phyloP scores from a whole-genome alignment of 2,797 vertebrate genomes.

The Cichlasoma orientale region DNA sequence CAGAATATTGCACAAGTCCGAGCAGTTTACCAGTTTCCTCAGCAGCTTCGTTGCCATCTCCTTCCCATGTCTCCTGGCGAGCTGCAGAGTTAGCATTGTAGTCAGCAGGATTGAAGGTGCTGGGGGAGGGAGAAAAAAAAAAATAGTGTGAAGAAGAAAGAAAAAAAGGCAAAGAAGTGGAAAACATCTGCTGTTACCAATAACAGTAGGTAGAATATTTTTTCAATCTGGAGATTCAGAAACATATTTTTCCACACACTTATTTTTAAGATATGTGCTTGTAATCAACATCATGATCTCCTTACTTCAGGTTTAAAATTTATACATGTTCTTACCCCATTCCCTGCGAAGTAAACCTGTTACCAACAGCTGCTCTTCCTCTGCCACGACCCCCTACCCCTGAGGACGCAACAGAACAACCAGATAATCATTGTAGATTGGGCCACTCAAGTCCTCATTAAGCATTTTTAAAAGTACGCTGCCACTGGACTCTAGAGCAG shows the following conservation, averaged over 20 bases:
- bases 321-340: slow-evolving; percentile 88
- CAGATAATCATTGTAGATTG: slow-evolving; percentile 4
- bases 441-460: background rate
- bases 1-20: background rate
- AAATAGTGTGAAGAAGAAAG: background rate
- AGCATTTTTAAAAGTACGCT: background rate
- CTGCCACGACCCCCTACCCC: slow-evolving; percentile 87
- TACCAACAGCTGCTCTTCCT: slow-evolving; percentile 88
- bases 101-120: slow-evolving; percentile 95
- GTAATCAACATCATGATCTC: slow-evolving; percentile 53
- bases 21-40: slow-evolving; percentile 84
- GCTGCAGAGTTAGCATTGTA: slow-evolving; percentile 83
- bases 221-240: slow-evolving; percentile 35
- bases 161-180: rapidly evolving
- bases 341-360: slow-evolving; percentile 91
- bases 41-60: slow-evolving; percentile 82
- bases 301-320: background rate
- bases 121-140: slow-evolving; percentile 48
- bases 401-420: slow-evolving; percentile 55
- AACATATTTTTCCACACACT: slow-evolving; percentile 39
- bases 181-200: background rate
- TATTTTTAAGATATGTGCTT: slow-evolving; percentile 49
- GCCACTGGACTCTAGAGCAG: no score
- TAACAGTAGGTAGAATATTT: background rate
- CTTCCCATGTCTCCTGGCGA: slow-evolving; percentile 88